Base-by-base conservation (phyloP, 1,140 invertebrate species). In the Macrotrachela quadricornifera region DNA sequence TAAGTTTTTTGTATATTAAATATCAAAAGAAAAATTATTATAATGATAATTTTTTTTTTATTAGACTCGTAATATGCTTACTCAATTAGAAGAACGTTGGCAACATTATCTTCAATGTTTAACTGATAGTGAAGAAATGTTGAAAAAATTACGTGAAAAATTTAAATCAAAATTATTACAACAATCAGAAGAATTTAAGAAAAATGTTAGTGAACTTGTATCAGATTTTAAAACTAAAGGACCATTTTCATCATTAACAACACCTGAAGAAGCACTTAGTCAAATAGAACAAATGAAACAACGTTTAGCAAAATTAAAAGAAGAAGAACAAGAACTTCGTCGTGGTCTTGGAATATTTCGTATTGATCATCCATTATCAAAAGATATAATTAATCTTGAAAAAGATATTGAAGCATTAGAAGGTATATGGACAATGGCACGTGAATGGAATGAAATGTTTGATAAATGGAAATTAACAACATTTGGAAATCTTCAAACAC, bases 361-460 rank as follows among this genome's bases (percentile, higher is more conserved):
- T 49, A 76, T 81, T 42, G 78, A 75, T 59, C 74, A 78, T 40
- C 77, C 78, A 21, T 78, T 79, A 58, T 80, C 77, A 54, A 62
- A 74, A 50, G 80, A 83, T 58, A 69, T 85, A 18, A 72, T 69
- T 44, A 74, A 71, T 61, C 70, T 85, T 53, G 56, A 58, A 12
- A 58, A 79, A 72, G 80, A 84, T 59, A 59, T 82, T 44, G 72
- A 76, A 52, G 73, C 76, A 37, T 71, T 84, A 39, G 77, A 82
- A 62, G 65, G 76, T 46, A 77, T 85, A 14, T 85, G 83, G 83
- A 70, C 76, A 44, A 63, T 85, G 18, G 77, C 78, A 1, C 68
- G 74, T 17, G 77, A 83, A 62, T 85, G 82, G 82, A 78, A 83
- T 59, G 73, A 71, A 38, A 74, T 76, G 15, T 86, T 82, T 81